Conservation (phyloP, 2,888 invertebrate species). For the Stenurella melanura region DNA sequence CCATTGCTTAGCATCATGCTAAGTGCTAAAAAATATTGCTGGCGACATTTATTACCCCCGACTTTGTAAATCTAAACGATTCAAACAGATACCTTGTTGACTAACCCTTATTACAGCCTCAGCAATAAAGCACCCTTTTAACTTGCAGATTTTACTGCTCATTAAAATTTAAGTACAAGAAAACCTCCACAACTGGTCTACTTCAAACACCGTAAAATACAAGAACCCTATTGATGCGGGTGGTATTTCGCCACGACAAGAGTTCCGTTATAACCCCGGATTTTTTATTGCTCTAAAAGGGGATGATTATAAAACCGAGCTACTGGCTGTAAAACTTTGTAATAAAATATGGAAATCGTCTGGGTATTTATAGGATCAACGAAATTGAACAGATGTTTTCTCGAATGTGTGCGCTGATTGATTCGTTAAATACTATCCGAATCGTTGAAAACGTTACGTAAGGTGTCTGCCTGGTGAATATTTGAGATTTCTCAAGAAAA, state of each 20-base stretch:
- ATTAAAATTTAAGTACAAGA: slow-evolving; percentile 43
- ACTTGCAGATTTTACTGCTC: slow-evolving; percentile 36
- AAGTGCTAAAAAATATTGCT: background rate
- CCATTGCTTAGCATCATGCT: no score
- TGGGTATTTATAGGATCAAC: slow-evolving; percentile 27
- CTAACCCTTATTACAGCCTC: slow-evolving; percentile 20
- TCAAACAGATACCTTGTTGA: slow-evolving; percentile 25
- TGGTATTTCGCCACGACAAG: slow-evolving; percentile 35
- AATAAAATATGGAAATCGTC: slow-evolving; percentile 29
- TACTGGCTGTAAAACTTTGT: slow-evolving; percentile 39
- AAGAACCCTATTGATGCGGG: slow-evolving; percentile 37
- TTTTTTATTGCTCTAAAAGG: slow-evolving; percentile 37
- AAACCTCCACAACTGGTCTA: background rate
- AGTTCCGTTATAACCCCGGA: slow-evolving; percentile 38
- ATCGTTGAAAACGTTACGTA: slow-evolving; percentile 14
- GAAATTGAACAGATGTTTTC: slow-evolving; percentile 32
- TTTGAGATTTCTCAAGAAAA: slow-evolving; percentile 10
- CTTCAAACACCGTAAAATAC: slow-evolving; percentile 20
- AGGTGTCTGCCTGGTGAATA: slow-evolving; percentile 9
- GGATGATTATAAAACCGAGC: slow-evolving; percentile 45
- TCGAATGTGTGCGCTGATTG: slow-evolving; percentile 23
- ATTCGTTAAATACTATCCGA: slow-evolving; percentile 12
- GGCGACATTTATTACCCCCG: background rate
- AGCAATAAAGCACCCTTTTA: slow-evolving; percentile 35
- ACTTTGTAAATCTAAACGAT: slow-evolving; percentile 10